These are phyloP conservation scores for Thalassoma bifasciatum DNA, from an alignment of 2,113 vertebrate genomes.

Conservation along the genomic window DNA sequence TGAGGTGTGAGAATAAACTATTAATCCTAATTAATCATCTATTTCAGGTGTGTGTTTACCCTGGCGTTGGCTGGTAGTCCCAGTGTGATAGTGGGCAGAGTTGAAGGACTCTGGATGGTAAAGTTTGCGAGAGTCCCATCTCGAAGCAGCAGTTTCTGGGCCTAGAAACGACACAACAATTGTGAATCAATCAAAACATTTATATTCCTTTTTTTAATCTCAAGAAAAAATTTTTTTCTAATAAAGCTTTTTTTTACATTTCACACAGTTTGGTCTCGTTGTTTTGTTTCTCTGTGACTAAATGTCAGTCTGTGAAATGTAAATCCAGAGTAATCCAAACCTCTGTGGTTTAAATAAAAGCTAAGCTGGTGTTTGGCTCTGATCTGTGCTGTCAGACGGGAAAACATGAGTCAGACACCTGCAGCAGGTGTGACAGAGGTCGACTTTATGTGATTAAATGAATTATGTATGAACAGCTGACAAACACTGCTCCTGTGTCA, in stretches of 20 bases:
- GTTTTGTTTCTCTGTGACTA: not conserved
- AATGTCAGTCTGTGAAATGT: constrained; percentile 9
- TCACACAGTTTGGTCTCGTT: not conserved
- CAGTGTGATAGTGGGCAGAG: constrained; percentile 92
- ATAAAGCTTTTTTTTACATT: not conserved
- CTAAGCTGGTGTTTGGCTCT: constrained; percentile 9
- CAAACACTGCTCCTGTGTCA: constrained; percentile 61
- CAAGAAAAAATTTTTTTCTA: too few relatives aligned
- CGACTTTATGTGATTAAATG: constrained; percentile 71
- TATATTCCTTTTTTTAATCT: too few relatives aligned
- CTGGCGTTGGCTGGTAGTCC: constrained; percentile 90
- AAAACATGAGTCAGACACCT: constrained; percentile 43
- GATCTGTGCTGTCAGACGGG: not conserved
- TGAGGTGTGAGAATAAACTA: not conserved
- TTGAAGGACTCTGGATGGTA: constrained; percentile 86
- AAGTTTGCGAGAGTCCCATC: constrained; percentile 85
- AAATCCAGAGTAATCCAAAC: constrained; percentile 6
- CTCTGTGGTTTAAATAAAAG: constrained; percentile 21
- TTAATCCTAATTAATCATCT: not conserved
- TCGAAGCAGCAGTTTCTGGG: constrained; percentile 82
- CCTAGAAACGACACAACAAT: constrained; percentile 58
- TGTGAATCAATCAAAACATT: not conserved
- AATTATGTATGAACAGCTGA: constrained; percentile 68
- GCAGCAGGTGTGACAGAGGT: constrained; percentile 65
- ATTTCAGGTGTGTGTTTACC: constrained; percentile 74